phyloP scores from a whole-genome alignment of 37 sponge, comb jelly and placozoan species.

The Theonella swinhoei region DNA sequence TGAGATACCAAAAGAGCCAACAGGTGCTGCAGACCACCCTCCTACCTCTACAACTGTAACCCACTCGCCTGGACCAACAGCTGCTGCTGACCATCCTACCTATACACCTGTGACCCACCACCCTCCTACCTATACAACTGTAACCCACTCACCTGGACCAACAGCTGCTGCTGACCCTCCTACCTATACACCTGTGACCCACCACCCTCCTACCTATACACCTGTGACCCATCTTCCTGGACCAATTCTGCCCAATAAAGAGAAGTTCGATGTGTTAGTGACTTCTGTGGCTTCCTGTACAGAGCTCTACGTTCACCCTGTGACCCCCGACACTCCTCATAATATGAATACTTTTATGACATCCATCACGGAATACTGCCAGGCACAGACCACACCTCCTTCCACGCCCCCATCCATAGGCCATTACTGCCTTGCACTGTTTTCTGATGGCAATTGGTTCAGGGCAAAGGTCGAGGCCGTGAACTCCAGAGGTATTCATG shows the following conservation, averaged over 20 bases:
- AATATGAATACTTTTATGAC: not conserved
- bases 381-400: not conserved
- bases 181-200: too few relatives aligned
- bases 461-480: not conserved
- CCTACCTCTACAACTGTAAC: not conserved
- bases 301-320: not conserved
- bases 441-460: constrained; percentile 16
- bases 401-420: not conserved
- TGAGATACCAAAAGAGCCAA: not conserved
- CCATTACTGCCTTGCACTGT: not conserved
- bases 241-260: not conserved
- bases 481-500: not conserved
- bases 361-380: not conserved
- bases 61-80: not conserved
- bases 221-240: not conserved
- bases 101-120: not conserved
- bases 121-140: not conserved
- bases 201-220: too few relatives aligned
- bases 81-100: too few relatives aligned
- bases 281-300: not conserved
- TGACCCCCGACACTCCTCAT: not conserved
- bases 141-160: not conserved
- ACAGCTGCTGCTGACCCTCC: not conserved
- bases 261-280: not conserved
- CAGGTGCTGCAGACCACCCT: too few relatives aligned